Base-by-base conservation (phyloP, 2,113 vertebrate genomes). In the Passerina amoena region DNA sequence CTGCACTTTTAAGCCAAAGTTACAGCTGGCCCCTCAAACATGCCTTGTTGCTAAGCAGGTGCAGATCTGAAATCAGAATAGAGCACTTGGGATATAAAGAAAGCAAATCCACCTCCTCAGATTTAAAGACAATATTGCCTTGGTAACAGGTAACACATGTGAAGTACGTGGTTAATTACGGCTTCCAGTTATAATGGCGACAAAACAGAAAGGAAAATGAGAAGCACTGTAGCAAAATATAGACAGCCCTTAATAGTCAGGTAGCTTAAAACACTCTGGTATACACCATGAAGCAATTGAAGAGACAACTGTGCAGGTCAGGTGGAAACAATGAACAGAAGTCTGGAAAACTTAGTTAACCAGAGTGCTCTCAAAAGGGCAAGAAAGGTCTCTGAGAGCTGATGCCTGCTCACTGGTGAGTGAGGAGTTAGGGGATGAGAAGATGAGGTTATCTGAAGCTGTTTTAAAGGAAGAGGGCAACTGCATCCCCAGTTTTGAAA, bases 81-180 rank as follows among this genome's bases (percentile, higher is more conserved):
- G 77, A 90, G 66, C 66, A 80, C 91, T 92, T 45, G 53, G 84
- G 91, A 93, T 82, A 82, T 81, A 95, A 96, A 60, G 93, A 91
- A 97, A 90, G 97, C 89, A 97, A 97, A 95, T 92, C 94, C 94
- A 75, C 92, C 97, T 92, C 94, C 94, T 93, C 92, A 70, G 78
- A 76, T 93, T 93, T 97, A 89, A 97, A 96, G 95, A 97, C 96
- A 97, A 97, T 95, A 97, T 96, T 96, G 94, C 96, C 96, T 97
- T 97, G 95, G 96, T 89, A 96, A 97, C 96, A 96, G 96, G 90
- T 97, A 95, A 91, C 86, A 96, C 83, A 95, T 95, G 75, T 90
- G 71, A 96, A 85, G 45, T 94, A 94, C 25, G 16, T 93, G 82
- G 92, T 95, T 97, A 96, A 97, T 97, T 97, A 95, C 75, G 70